Evolutionary conservation across 2,888 invertebrate species (phyloP), one percentile per base, ranked within the genome.

Genomic region (Dryadula phaetusa): DNA sequence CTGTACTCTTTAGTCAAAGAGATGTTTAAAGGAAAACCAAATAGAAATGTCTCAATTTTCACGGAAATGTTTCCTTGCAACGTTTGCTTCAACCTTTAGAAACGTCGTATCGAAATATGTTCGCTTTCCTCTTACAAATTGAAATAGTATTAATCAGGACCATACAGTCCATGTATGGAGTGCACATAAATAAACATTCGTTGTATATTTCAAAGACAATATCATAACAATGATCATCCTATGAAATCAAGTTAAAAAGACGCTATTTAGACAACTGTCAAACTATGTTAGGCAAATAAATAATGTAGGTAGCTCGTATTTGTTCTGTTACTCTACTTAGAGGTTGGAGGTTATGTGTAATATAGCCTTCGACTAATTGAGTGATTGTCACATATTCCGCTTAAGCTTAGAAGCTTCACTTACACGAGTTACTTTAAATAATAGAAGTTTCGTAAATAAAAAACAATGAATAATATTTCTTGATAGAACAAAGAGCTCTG

Each of bases 11-110:
- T 77, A 79, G 82, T 79, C 77, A 69, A 76, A 81, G 83, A 84
- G 84, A 87, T 86, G 83, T 84, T 83, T 78, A 86, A 83, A 84
- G 86, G 86, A 87, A 71, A 85, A 86, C 84, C 85, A 88, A 88
- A 88, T 88, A 89, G 86, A 90, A 89, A 88, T 84, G 85, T 88
- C 87, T 89, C 87, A 86, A 90, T 89, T 91, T 90, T 89, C 89
- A 86, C 76, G 76, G 80, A 79, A 81, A 80, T 79, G 82, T 79
- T 86, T 80, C 83, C 83, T 81, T 79, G 79, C 76, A 77, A 61
- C 18, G 20, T 46, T 61, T 46, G 64, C 47, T 68, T 64, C 64
- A 64, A 16, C 37, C 61, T 61, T 40, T 64, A 61, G 56, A 52
- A 66, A 69, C 80, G 77, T 77, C 78, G 73, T 74, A 76, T 77